These are phyloP conservation scores for Hydriomena furcata DNA, from an alignment of 2,888 invertebrate species.

Conservation along the genomic window DNA sequence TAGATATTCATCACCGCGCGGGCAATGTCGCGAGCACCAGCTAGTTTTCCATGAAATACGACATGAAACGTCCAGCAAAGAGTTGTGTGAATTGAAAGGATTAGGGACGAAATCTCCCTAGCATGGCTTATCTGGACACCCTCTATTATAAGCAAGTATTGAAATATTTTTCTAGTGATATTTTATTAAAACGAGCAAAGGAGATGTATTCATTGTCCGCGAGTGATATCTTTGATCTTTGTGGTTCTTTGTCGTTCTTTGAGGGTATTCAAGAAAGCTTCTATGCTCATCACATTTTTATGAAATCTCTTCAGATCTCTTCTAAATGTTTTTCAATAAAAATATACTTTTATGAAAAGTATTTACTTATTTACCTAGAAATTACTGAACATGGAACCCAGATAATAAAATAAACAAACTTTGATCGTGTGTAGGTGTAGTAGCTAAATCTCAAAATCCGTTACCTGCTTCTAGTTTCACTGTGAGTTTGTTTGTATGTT, in stretches of 20 bases:
- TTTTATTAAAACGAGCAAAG: slow-evolving; percentile 68
- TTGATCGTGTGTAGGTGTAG: too few species aligned
- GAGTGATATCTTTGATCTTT: slow-evolving; percentile 66
- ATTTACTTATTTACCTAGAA: too few species aligned
- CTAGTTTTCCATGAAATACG: slow-evolving; percentile 48
- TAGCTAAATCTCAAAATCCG: too few species aligned
- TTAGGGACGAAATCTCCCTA: slow-evolving; percentile 49
- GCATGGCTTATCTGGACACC: slow-evolving; percentile 65
- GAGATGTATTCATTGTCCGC: slow-evolving; percentile 26
- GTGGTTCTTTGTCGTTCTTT: slow-evolving; percentile 41
- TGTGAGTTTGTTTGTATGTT: too few species aligned
- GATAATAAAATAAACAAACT: too few species aligned
- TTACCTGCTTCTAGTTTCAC: too few species aligned
- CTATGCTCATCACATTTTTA: slow-evolving; percentile 7
- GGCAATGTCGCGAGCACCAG: too few species aligned
- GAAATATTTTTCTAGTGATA: slow-evolving; percentile 77
- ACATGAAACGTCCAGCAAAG: slow-evolving; percentile 71
- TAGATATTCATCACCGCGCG: too few species aligned
- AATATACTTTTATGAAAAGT: too few species aligned
- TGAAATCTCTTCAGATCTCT: slow-evolving; percentile 15
- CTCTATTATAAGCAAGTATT: slow-evolving; percentile 57
- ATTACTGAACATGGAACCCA: too few species aligned
- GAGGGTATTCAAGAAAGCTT: slow-evolving; percentile 15
- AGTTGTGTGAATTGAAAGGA: slow-evolving; percentile 63
- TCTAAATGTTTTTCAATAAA: too few species aligned